Base-by-base conservation (phyloP, 30 jellyfish, hydroid and myxozoan genomes). In the Aurelia aurita region DNA sequence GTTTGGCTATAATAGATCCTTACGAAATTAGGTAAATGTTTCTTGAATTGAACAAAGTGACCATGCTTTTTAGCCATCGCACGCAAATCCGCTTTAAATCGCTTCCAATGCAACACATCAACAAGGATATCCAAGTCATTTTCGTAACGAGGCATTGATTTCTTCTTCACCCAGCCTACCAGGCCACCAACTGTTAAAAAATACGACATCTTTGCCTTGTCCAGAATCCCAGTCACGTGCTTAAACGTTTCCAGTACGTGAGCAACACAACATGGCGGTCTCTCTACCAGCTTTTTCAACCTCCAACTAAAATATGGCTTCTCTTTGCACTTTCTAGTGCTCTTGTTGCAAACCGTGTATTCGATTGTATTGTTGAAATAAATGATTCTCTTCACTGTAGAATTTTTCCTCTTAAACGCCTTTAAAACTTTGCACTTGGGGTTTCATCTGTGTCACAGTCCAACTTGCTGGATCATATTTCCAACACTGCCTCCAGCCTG, bases 251-350 rank as follows among this genome's bases (percentile, higher is more conserved):
- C 96, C 57, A 86, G 25, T 13, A 86, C 65, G 55, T 85, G 95
- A 15, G 77, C 80, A 2, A 71, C 47, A 43, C 95, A 85, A 49
- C 95, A 85, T 11, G 95, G 95, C 64, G 95, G 95, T 27, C 80
- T 59, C 45, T 85, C 82, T 28, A 85, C 64, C 77, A 74, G 58
- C 65, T 19, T 44, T 23, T 44, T 14, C 57, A 71, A 8, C 29
- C 66, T 63, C 58, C 75, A 39, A 45, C 75, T 53, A 59, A 18
- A 83, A 55, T 69, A 58, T 15, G 96, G 96, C 79, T 49, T 72
- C 44, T 86, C 96, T 23, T 45, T 46, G 70, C 96, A 86, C 20
- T 49, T 53, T 26, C 28, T 27, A 0, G 96, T 64, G 19, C 61
- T 29, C 46, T 74, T 61, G 57, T 20, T 86, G 80, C 96, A 74